Percentiles rank a stretch among this genome's conserved stretches.
Conservation (phyloP, 2,888 invertebrate species). For the Leptarthrus brevirostris region DNA sequence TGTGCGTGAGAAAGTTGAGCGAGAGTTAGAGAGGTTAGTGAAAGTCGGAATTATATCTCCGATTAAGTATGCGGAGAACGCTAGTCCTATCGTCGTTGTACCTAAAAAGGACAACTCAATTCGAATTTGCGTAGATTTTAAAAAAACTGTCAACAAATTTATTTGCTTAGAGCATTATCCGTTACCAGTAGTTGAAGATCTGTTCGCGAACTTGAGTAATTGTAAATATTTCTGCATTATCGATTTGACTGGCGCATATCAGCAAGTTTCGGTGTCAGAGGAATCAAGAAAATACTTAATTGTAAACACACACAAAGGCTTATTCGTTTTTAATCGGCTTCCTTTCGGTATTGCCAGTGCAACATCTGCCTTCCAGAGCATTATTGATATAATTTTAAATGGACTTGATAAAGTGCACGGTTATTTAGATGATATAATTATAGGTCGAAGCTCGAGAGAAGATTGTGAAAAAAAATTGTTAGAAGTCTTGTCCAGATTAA, state of each 20-base stretch:
- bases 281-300: constrained; percentile 54
- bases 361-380: constrained; percentile 55
- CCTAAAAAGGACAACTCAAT: constrained; percentile 49
- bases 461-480: neutral
- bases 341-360: constrained; percentile 54
- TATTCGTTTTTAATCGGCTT: no score
- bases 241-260: constrained; percentile 53
- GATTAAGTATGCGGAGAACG: no score
- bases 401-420: constrained; percentile 37
- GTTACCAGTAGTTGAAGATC: constrained; percentile 58
- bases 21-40: neutral
- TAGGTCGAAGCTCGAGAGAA: neutral
- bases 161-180: constrained; percentile 56
- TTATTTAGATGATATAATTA: constrained; percentile 13
- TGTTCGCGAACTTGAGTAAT: constrained; percentile 56
- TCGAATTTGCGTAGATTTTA: constrained; percentile 59
- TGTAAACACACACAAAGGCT: constrained; percentile 55
- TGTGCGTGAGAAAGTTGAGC: neutral
- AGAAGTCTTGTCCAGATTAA: neutral
- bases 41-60: no score
- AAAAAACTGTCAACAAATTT: constrained; percentile 53
- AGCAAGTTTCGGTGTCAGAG: constrained; percentile 52
- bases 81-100: no score
- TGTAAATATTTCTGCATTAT: constrained; percentile 52
- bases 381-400: constrained; percentile 41